Evolutionary conservation across 2,888 invertebrate species (phyloP), one percentile per base, ranked within the genome.

Genomic region (Erebia palarica): DNA sequence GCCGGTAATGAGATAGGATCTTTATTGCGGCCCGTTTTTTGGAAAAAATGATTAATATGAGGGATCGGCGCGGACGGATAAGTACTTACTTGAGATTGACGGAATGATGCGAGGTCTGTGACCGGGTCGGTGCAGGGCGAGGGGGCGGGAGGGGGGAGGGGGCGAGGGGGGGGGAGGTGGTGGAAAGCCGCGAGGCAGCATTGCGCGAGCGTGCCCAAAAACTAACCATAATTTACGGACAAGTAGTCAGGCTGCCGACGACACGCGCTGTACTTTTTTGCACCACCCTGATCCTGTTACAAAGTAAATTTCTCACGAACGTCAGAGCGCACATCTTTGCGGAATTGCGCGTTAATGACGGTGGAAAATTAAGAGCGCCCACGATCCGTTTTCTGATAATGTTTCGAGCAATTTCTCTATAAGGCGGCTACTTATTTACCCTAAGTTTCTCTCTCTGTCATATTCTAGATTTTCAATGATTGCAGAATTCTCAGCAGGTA

Each of bases 211-310:
- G 87, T 90, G 85, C 86, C 92, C 93, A 92, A 93, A 93, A 93
- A 93, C 93, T 93, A 93, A 93, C 93, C 93, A 93, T 94, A 93
- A 93, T 93, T 93, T 93, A 93, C 92, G 84, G 88, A 87, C 90
- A 87, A 90, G 92, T 93, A 89, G 93, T 68, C 87, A 81, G 84
- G 83, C 87, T 82, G 84, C 80, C 83, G 88, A 86, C 86, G 90
- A 91, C 91, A 92, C 91, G 90, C 90, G 92, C 90, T 83, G 78
- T 72, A 78, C 82, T 87, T 81, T 91, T 91, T 90, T 90, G 51
- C 82, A 79, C 75, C 77, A 80, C 83, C 84, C 84, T 84, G 86
- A 88, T 91, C 91, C 90, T 90, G 90, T 90, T 91, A 89, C 89
- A 83, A 84, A 86, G 89, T 85, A 86, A 88, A 90, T 88, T 90